Percentiles rank a stretch among this genome's conserved stretches.
phyloP scores from a whole-genome alignment of 2,888 invertebrate species.

The Acanthopleura granulata region DNA sequence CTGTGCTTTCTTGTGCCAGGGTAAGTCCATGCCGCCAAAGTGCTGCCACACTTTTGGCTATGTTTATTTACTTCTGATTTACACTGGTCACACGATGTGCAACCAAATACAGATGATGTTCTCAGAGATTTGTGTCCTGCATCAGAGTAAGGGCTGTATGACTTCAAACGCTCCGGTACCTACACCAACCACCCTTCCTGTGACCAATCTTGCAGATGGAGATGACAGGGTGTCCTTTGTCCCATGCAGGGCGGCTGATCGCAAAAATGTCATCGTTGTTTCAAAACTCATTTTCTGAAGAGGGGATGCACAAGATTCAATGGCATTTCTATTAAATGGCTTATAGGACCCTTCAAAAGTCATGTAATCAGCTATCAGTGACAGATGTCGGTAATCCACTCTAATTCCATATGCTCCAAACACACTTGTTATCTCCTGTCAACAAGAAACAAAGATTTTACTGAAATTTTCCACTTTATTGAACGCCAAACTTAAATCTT shows the following conservation, averaged over 20 bases:
- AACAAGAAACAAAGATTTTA: slow-evolving; percentile 14
- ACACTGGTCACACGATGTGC: too few relatives aligned
- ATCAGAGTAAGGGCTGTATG: slow-evolving; percentile 34
- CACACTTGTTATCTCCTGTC: slow-evolving; percentile 90
- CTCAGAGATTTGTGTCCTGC: too few relatives aligned
- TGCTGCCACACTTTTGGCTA: too few relatives aligned
- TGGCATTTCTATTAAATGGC: slow-evolving; percentile 90
- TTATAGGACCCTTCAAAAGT: slow-evolving; percentile 91
- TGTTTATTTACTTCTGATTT: too few relatives aligned
- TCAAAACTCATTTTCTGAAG: slow-evolving; percentile 99
- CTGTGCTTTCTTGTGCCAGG: too few relatives aligned
- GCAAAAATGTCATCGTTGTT: slow-evolving; percentile 88
- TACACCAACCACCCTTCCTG: slow-evolving; percentile 82
- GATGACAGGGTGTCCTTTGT: slow-evolving; percentile 82
- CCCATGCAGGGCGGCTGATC: slow-evolving; percentile 80
- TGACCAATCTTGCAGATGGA: slow-evolving; percentile 88
- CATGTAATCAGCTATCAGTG: slow-evolving; percentile 97
- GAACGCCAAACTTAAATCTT: too few relatives aligned
- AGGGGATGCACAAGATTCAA: slow-evolving; percentile 92
- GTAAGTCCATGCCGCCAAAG: too few relatives aligned
- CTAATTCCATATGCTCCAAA: slow-evolving; percentile 97
- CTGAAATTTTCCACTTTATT: too few relatives aligned
- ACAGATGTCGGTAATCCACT: slow-evolving; percentile 93
- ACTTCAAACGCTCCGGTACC: slow-evolving; percentile 86
- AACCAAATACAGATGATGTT: too few relatives aligned